Evolutionary conservation across 2,113 vertebrate species (phyloP), one percentile per base, ranked within the genome.

Genomic region (Galeopterus variegatus): DNA sequence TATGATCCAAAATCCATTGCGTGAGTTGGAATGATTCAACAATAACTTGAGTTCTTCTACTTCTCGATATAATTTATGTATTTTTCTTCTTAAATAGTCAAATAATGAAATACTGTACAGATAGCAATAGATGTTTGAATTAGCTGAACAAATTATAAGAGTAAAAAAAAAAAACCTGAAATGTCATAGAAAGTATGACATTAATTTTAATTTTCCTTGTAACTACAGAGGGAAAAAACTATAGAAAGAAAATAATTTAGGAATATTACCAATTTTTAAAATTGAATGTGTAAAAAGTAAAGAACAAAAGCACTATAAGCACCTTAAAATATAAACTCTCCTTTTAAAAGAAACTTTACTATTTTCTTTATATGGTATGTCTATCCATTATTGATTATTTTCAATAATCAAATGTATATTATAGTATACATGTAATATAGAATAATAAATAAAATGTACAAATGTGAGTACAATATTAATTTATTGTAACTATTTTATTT

Each of bases 361-460:
- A 11, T 92, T 92, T 85, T 83, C 58, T 93, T 93, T 80, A 95
- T 5, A 80, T 1, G 92, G 18, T 77, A 88, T 89, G 52, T 83
- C 23, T 92, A 83, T 60, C 88, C 69, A 85, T 31, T 60, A 73
- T 69, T 23, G 31, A 58, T 69, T 48, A 76, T 79, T 95, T 95
- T 70, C 36, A 86, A 86, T 75, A 82, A 84, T 52, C 48, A 96
- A 82, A 94, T 50, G 54, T 19, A 84, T 92, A 86, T 85, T 91
- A 65, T 11, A 85, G 21, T 69, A 77, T 72, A 6, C 65, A 58
- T 70, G 23, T 21, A 96, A 92, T 28, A 77, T 11, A 75, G 33
- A 92, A 91, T 54, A 94, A 80, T 52, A 90, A 95, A 88, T 64
- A 73, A 95, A 89, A 96, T 95, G 13, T 54, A 91, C 26, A 94